A percentile compares a stretch with the other conserved stretches of the same genome.
Conservation (phyloP, 2,113 vertebrate genomes). For the Strigops habroptila region DNA sequence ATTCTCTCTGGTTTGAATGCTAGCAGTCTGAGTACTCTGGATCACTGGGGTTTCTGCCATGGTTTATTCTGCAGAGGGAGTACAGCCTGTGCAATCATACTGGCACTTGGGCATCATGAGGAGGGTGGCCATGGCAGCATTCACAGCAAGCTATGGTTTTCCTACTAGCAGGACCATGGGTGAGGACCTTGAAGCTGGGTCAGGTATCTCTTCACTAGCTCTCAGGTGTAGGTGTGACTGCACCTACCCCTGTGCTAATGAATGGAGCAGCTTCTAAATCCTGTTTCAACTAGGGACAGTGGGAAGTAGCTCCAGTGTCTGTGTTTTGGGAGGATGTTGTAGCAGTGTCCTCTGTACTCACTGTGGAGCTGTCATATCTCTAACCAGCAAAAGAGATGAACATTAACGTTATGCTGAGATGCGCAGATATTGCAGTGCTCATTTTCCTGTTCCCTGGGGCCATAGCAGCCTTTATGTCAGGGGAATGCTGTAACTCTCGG, state of each 20-base stretch:
- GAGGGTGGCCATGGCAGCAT: neutral
- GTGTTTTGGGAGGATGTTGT: neutral
- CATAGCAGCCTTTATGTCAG: neutral
- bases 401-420: neutral
- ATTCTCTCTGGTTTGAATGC: neutral
- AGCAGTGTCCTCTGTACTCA: neutral
- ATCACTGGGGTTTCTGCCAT: neutral
- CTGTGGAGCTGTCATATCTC: neutral
- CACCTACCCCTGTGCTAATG: neutral
- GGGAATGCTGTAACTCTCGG: neutral
- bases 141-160: neutral
- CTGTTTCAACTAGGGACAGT: neutral
- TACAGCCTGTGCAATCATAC: neutral
- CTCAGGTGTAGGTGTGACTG: neutral
- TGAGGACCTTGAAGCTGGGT: neutral
- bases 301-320: neutral
- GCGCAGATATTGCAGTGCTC: neutral
- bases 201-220: rapidly evolving
- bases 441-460: neutral
- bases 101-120: neutral
- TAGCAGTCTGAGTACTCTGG: neutral
- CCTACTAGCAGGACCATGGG: neutral
- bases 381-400: neutral
- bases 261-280: neutral
- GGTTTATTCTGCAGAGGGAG: neutral